A percentile compares a stretch with the other conserved stretches of the same genome.
These are phyloP conservation scores for Chydorus sphaericus DNA, from an alignment of 2,888 invertebrate genomes.

Conservation along the genomic window DNA sequence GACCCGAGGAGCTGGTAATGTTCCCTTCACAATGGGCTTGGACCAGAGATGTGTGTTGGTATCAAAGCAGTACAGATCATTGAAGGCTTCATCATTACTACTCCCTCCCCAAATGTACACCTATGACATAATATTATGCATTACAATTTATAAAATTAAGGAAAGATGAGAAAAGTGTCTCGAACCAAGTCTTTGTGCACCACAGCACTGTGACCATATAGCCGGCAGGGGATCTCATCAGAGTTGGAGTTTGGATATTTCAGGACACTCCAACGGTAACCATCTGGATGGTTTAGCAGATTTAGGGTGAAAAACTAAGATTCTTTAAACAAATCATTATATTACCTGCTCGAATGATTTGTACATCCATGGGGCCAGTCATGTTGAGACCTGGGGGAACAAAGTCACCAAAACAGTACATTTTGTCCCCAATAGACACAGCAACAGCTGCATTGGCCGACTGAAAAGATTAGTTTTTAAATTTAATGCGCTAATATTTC, in stretches of 20 bases:
- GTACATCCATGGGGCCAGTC: conserved; percentile 68
- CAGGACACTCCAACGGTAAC: conserved; percentile 33
- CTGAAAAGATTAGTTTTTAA: background rate
- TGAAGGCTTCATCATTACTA: conserved; percentile 69
- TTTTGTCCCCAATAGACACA: conserved; percentile 55
- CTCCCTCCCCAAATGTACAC: conserved; percentile 86
- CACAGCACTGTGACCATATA: conserved; percentile 83
- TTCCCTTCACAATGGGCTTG: conserved; percentile 47
- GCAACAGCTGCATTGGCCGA: conserved; percentile 81
- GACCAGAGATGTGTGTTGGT: conserved; percentile 51
- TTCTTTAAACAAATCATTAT: background rate
- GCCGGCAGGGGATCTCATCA: conserved; percentile 54
- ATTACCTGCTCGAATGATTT: conserved; percentile 60
- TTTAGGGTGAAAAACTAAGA: background rate
- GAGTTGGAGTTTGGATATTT: conserved; percentile 33
- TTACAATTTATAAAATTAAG: background rate
- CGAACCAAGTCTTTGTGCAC: conserved; percentile 44
- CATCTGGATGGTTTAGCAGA: conserved; percentile 31
- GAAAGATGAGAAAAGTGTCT: background rate
- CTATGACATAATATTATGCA: conserved; percentile 25
- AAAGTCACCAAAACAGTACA: conserved; percentile 84
- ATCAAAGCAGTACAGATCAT: conserved; percentile 65
- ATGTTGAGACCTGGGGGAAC: conserved; percentile 63
- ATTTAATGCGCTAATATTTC: background rate
- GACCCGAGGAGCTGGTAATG: conserved; percentile 65